Evolutionary conservation across 2,113 vertebrate genomes (phyloP), one percentile per base, ranked within the genome.

Genomic region (Etia nguti): DNA sequence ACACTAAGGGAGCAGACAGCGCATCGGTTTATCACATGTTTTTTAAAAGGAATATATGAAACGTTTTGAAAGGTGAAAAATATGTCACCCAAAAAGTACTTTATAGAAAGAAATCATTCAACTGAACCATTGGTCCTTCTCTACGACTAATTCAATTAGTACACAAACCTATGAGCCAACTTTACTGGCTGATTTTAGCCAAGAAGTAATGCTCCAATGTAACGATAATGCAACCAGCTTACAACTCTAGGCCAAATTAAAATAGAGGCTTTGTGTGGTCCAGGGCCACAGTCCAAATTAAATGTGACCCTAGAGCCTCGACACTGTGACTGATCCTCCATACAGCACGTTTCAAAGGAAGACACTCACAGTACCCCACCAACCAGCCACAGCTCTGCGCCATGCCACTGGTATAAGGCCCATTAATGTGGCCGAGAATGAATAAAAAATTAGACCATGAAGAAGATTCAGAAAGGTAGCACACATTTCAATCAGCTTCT

Each of bases 361-460:
- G 84, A 91, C 26, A 38, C 38, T 43, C 12, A 48, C 55, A 85
- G 26, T 50, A 54, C 52, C 77, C 55, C 48, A 83, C 31, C 20
- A 56, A 52, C 56, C 60, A 54, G 16, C 65, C 68, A 80, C 31
- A 2, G 38, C 86, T 68, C 82, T 57, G 24, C 20, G 48, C 36
- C n/a, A 2, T 70, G 75, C 41, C 46, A 85, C 86, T 88, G 89
- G 48, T 31, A 56, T 73, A 56, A 86, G 80, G 13, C 54, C n/a
- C 73, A 79, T 75, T 92, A 89, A 92, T 84, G 87, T 82, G 79
- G 60, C 75, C 60, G 34, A 68, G 55, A 86, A 91, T 88, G 3
- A 90, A 94, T 79, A 87, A 87, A 92, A 82, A 86, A 92, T 92
- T 34, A 86, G 79, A 82, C 20, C 10, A 65, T 15, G 77, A 87